A percentile compares a stretch with the other conserved stretches of the same genome.
Conservation (phyloP, 2,113 vertebrate genomes). For the Cairina moschata region DNA sequence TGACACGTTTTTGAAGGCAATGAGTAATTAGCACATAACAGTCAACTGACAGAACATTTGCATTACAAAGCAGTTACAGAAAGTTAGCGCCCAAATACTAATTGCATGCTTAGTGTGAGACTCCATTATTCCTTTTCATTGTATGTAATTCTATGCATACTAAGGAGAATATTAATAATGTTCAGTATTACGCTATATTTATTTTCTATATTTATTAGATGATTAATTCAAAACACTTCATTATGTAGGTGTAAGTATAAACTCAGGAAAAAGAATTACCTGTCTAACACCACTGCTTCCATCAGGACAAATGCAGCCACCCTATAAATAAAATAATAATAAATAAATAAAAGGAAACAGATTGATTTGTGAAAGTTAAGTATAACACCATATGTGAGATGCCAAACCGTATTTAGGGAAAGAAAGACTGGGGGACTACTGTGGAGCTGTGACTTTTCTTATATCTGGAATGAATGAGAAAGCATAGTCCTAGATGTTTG, state of each 20-base stretch:
- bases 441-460: background rate
- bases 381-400: background rate
- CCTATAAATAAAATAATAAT: background rate
- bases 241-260: background rate
- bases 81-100: background rate
- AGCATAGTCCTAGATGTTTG: background rate
- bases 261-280: conserved; percentile 30
- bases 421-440: background rate
- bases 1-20: background rate
- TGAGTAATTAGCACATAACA: background rate
- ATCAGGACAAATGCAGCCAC: conserved; percentile 65
- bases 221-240: background rate
- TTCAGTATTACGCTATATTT: background rate
- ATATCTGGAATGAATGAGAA: background rate
- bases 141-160: background rate
- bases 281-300: conserved; percentile 46
- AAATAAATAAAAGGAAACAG: background rate
- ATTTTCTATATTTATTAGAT: background rate
- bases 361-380: background rate
- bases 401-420: background rate
- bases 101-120: background rate
- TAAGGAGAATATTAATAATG: background rate
- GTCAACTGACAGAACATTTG: background rate
- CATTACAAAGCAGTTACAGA: background rate
- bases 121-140: background rate